Base-by-base conservation (phyloP, 2,113 vertebrate species). In the Sminthopsis crassicaudata region DNA sequence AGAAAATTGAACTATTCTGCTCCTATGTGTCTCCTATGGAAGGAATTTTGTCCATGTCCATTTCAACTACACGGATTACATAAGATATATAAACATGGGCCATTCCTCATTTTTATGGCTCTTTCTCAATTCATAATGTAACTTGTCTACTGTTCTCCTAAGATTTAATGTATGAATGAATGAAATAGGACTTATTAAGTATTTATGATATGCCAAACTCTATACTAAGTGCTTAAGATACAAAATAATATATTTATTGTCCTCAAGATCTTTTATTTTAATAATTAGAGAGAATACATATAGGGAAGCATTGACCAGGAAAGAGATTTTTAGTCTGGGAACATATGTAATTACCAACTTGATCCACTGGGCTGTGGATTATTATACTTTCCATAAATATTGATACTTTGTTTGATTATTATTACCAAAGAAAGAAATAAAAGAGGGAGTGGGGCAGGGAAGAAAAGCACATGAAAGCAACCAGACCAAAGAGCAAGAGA, bases 31-130 rank as follows among this genome's bases (percentile, higher is more conserved):
- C 22, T 27, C 89, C 54, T 88, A 46, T 23, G 30, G 91, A 67
- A 67, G 27, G 8, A 9, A 27, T 7, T 14, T 94, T 26, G 30
- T 67, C 3, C 53, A 54, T 23, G 22, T 54, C 53, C 57, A 67
- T 67, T 67, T 67, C 30, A 67, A 67, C 30, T 67, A 2, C 14
- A 3, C 3, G 46, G 25, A 25, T 67, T n/a, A 67, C 12, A 67
- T 19, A 42, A 46, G 22, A 0, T 1, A 36, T 0, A 0, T 0
- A 14, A 30, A 25, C 0, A 1, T 1, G 0, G 1, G 23, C 3
- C 22, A n/a, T 48, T 4, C 26, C 4, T 24, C 22, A 0, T 14
- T 10, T 46, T n/a, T n/a, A 25, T 46, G 50, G 54, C 24, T 11
- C 25, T 46, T 52, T 51, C 2, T 7, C 2, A 4, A 46, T 30